A percentile compares a stretch with the other conserved stretches of the same genome.
phyloP scores from a whole-genome alignment of 2,888 invertebrate species.

The Heliconius cydno region DNA sequence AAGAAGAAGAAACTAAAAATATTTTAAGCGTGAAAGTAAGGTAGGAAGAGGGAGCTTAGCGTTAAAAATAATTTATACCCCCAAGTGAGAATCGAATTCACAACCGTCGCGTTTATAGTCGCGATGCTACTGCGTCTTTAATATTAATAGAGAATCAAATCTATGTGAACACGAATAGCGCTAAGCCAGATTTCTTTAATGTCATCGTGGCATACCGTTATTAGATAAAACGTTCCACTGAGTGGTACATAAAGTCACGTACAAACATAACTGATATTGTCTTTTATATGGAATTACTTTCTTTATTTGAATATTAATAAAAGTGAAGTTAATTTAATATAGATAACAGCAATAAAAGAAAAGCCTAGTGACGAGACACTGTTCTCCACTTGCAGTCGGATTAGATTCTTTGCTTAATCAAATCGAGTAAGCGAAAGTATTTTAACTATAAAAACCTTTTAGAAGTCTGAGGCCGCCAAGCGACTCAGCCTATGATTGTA shows the following conservation, averaged over 20 bases:
- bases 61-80: too few species aligned
- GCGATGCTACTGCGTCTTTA: neutral
- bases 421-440: neutral
- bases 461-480: too few species aligned
- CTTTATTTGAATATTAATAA: neutral
- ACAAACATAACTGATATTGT: neutral
- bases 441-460: neutral
- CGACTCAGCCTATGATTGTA: too few species aligned
- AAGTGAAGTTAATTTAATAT: neutral
- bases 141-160: too few species aligned
- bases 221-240: neutral
- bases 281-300: neutral
- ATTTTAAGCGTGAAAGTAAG: too few species aligned
- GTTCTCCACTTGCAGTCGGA: too few species aligned
- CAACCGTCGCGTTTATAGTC: neutral
- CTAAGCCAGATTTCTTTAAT: slow-evolving; percentile 1
- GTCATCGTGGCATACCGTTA: neutral
- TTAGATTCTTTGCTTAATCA: too few species aligned
- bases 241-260: neutral
- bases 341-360: neutral
- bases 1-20: too few species aligned
- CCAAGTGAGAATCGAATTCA: neutral
- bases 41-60: too few species aligned
- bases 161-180: neutral
- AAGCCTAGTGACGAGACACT: neutral